Percentiles rank a stretch among this genome's conserved stretches.
These are phyloP conservation scores for Lochmaea crataegi DNA, from an alignment of 2,888 invertebrate species.

Conservation along the genomic window DNA sequence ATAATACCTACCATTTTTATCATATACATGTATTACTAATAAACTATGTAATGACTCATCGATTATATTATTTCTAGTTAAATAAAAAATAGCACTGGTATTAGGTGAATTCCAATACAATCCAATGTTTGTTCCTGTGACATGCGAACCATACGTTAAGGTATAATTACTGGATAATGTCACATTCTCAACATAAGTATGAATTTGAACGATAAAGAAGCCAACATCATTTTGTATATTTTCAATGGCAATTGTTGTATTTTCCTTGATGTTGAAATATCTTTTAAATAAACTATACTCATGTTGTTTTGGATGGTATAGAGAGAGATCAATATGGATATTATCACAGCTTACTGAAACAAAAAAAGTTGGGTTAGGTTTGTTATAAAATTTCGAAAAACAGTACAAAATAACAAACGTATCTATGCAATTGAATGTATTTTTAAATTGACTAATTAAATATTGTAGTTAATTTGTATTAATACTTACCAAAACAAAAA, in stretches of 20 bases:
- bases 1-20: slow-evolving; percentile 45
- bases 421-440: too few relatives aligned
- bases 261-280: slow-evolving; percentile 49
- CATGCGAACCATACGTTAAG: slow-evolving; percentile 56
- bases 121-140: slow-evolving; percentile 74
- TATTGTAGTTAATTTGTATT: too few relatives aligned
- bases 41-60: slow-evolving; percentile 38
- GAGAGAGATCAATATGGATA: slow-evolving; percentile 52
- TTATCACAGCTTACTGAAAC: slow-evolving; percentile 37
- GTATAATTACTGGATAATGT: slow-evolving; percentile 66
- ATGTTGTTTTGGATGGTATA: slow-evolving; percentile 47
- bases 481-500: too few relatives aligned
- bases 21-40: slow-evolving; percentile 48
- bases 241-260: slow-evolving; percentile 59
- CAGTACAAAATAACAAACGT: background rate
- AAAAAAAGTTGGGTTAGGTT: slow-evolving; percentile 1
- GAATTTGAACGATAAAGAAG: slow-evolving; percentile 75
- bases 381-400: background rate
- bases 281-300: slow-evolving; percentile 50
- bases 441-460: too few relatives aligned
- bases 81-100: slow-evolving; percentile 42
- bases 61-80: slow-evolving; percentile 38
- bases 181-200: slow-evolving; percentile 70
- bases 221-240: slow-evolving; percentile 65
- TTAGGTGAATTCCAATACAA: slow-evolving; percentile 59